Evolutionary conservation across 2,888 invertebrate species (phyloP).

Genomic region (Eristalinus aeneus): DNA sequence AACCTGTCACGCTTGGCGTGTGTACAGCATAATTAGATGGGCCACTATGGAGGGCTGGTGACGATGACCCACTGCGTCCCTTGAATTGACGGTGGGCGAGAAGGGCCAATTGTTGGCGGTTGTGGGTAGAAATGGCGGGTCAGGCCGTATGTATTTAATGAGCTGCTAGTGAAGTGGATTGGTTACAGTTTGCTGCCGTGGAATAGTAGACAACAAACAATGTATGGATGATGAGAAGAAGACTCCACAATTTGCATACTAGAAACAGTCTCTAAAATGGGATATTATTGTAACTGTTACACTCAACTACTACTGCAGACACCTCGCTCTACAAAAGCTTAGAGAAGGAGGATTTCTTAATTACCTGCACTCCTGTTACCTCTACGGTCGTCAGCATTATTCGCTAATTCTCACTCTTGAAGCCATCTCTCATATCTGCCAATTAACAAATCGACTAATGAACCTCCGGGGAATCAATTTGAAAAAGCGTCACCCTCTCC

Average conservation of each 20-base stretch:
- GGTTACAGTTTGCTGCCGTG: neutral
- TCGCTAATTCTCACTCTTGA: neutral
- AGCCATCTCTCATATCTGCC: neutral
- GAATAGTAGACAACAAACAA: neutral
- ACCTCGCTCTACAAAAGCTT: neutral
- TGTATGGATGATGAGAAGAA: neutral
- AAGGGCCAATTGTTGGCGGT: constrained; percentile 31
- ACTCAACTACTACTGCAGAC: too few species aligned
- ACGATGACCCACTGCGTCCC: neutral
- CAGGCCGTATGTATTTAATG: constrained; percentile 17
- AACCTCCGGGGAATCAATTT: neutral
- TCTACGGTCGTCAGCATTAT: neutral
- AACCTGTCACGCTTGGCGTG: constrained; percentile 45
- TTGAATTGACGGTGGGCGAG: too few species aligned
- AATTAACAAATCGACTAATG: neutral
- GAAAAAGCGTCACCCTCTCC: neutral
- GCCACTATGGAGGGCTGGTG: neutral
- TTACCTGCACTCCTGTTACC: too few species aligned
- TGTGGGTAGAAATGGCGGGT: neutral
- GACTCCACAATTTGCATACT: too few species aligned
- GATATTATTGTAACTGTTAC: too few species aligned
- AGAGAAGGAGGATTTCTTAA: neutral
- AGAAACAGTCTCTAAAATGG: too few species aligned
- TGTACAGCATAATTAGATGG: constrained; percentile 46
- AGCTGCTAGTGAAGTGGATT: constrained; percentile 1